Conservation (phyloP, 2,113 vertebrate genomes). For the Entosphenus tridentatus region DNA sequence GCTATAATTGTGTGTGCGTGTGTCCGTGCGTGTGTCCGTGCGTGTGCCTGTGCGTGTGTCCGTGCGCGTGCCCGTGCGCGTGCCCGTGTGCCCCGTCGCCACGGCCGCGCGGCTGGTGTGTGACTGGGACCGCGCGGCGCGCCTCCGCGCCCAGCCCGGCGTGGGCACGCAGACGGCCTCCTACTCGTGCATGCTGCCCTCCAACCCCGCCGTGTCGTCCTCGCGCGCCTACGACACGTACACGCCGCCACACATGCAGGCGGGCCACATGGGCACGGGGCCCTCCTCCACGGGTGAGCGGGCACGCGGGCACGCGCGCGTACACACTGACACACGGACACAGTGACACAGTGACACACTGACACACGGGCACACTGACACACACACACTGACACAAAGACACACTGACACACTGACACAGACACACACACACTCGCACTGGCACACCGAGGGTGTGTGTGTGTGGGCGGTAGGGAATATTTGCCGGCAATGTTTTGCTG, state of each 20-base stretch:
- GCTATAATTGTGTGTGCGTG: too few relatives aligned
- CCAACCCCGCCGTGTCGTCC: slow-evolving; percentile 11
- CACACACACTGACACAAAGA: too few relatives aligned
- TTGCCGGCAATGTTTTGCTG: not conserved
- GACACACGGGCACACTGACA: too few relatives aligned
- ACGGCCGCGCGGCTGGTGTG: too few relatives aligned
- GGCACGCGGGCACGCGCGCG: too few relatives aligned
- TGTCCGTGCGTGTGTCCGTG: not conserved
- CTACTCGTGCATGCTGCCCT: slow-evolving; percentile 17
- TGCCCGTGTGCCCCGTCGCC: too few relatives aligned
- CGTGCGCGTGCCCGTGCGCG: too few relatives aligned
- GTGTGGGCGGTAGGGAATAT: not conserved
- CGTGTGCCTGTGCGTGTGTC: not conserved
- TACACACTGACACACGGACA: too few relatives aligned
- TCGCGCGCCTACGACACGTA: slow-evolving; percentile 15
- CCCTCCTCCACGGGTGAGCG: slow-evolving; percentile 14
- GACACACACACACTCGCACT: too few relatives aligned
- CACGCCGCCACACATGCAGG: slow-evolving; percentile 11
- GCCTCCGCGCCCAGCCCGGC: not conserved
- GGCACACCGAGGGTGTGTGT: too few relatives aligned
- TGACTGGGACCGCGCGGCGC: not conserved
- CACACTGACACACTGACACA: too few relatives aligned
- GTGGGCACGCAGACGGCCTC: slow-evolving; percentile 11
- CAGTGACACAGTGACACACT: too few relatives aligned
- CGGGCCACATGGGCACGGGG: slow-evolving; percentile 12